Percentiles rank a stretch among this genome's conserved stretches.
phyloP scores from a whole-genome alignment of 2,888 invertebrate genomes.

The Choreutis nemorana region DNA sequence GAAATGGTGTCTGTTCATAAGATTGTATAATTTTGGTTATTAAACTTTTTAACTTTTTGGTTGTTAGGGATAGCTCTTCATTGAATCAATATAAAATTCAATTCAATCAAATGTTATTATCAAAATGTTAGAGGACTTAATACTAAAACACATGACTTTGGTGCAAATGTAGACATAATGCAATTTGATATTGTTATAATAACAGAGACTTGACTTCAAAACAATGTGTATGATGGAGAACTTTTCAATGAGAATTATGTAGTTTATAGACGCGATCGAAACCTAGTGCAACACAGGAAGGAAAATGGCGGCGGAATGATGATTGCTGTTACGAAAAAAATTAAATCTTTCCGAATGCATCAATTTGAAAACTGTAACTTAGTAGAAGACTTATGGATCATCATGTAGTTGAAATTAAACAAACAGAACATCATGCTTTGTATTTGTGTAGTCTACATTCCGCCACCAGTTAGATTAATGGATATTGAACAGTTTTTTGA shows the following conservation, averaged over 20 bases:
- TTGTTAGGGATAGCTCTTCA: not conserved
- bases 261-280: conserved; percentile 12
- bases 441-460: not conserved
- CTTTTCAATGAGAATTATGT: conserved; percentile 12
- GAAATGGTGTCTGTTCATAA: conserved; percentile 4
- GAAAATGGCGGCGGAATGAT: not conserved
- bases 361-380: not conserved
- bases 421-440: not conserved
- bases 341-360: not conserved
- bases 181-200: conserved; percentile 11
- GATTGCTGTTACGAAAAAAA: not conserved
- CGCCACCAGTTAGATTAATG: not conserved
- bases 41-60: not conserved
- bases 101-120: conserved; percentile 1
- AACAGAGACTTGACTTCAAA: conserved; percentile 14
- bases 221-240: conserved; percentile 9
- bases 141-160: conserved; percentile 11
- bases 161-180: conserved; percentile 7
- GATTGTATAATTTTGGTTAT: conserved; percentile 1
- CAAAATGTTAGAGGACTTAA: conserved; percentile 9
- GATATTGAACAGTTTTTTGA: not conserved
- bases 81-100: not conserved
- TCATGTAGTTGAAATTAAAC: not conserved
- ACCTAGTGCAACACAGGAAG: not conserved
- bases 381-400: not conserved